Base-by-base conservation (phyloP, 35 echinoderm and acorn worm species). In the Apostichopus japonicus region DNA sequence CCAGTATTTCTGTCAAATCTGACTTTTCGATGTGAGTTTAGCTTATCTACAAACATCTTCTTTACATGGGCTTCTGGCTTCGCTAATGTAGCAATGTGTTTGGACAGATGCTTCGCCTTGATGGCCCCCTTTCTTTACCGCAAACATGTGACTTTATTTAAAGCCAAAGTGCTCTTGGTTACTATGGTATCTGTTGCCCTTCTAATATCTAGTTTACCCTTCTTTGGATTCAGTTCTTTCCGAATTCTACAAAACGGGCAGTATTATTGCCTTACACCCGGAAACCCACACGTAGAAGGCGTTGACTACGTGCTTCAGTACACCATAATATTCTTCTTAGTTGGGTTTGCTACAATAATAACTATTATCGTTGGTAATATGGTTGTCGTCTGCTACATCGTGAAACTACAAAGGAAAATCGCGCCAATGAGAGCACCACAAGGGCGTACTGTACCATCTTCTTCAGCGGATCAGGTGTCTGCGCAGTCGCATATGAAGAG, bases 21-120 rank as follows among this genome's bases (percentile, higher is more conserved):
- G 14, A 51, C 63, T 63, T 87, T 87, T 16, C 56, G 86, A 27
- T 87, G 86, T 71, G 86, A 87, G 56, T 87, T 87, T 33, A 87
- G 86, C 27, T 15, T 87, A 8, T 65, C 86, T 19, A 87, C 86
- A n/a, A 87, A 87, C 58, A 58, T 87, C 15, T 23, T 87, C 10
- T 87, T 87, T 51, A 87, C 86, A 17, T 87, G 86, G 86, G 63
- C 58, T n/a, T 87, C 86, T 8, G 86, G 86, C 17, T 87, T 87
- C 63, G 86, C 86, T 8, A 87, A 87, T 57, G 86, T 87, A 8
- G 58, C 56, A 8, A 87, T 87, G 86, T 87, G 86, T 51, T 51
- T 87, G 21, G 86, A 87, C n/a, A 11, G 86, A 17, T 87, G 86
- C 14, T 87, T 87, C 58, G 86, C 86, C 4, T 23, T 87, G 17